Base-by-base conservation (phyloP, 2,113 vertebrate species). In the Hippocampus mohnikei region DNA sequence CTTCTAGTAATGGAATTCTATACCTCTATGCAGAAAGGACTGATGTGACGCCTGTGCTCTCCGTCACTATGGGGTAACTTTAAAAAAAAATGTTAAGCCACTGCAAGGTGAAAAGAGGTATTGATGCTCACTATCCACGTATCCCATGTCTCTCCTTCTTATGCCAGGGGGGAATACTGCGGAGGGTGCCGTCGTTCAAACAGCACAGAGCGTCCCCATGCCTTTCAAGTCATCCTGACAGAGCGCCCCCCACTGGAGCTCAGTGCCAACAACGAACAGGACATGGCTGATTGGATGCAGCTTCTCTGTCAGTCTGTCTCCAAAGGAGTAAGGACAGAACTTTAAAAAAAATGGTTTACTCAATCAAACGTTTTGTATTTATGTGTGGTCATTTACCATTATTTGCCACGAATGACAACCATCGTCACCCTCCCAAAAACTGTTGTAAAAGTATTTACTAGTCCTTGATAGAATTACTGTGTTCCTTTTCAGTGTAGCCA, bases 251-350 rank as follows among this genome's bases (percentile, higher is more conserved):
- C 95, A n/a, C 91, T 98, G 87, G 95, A 97, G 91, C 94, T 98
- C 66, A 94, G 96, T 0, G 95, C 96, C 0, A 90, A 93, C 3
- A 94, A 93, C 0, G 96, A 99, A 88, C 91, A 93, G n/a, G 95
- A 96, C 67, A 98, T 99, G 96, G 95, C 96, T 0, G 95, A 96
- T 41, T 99, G 97, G 97, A 98, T 99, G 95, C 94, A 95, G 89
- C 90, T 93, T 77, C 93, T 99, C 65, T 99, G 97, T 89, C 97
- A 98, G 88, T 95, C 97, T 0, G 96, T 96, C 75, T 99, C 96
- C 72, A 98, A 96, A 86, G 97, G 97, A 93, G 97, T 98, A 81
- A 94, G 93, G 13, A 65, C 5, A 15, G 27, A 59, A 13, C 1
- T 60, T 33, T 44, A n/a, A n/a, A n/a, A n/a, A n/a, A n/a, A n/a